Conservation (phyloP, 2,797 vertebrate genomes). For the Helostoma temminkii region DNA sequence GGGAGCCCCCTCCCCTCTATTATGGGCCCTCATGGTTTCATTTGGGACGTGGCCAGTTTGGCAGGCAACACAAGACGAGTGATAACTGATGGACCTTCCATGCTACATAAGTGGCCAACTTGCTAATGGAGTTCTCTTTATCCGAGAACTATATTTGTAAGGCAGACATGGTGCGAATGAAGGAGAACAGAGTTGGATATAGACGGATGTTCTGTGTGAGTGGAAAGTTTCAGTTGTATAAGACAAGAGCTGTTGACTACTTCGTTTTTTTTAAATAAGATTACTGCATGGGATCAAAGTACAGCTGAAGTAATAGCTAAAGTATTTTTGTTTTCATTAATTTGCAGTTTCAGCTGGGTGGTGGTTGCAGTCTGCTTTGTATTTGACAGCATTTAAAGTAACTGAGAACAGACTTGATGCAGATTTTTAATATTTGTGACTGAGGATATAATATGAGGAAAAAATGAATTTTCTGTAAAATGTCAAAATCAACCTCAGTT, state of each 20-base stretch:
- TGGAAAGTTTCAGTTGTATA: slow-evolving; percentile 53
- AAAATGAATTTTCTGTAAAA: not conserved
- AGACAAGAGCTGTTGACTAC: slow-evolving; percentile 45
- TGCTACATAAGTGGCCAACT: slow-evolving; percentile 80
- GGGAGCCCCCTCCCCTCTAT: slow-evolving; percentile 53
- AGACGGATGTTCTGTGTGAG: slow-evolving; percentile 35
- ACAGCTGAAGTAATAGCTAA: slow-evolving; percentile 35
- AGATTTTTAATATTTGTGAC: not conserved
- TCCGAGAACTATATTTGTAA: slow-evolving; percentile 84
- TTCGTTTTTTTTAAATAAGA: slow-evolving; percentile 26
- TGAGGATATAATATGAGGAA: not conserved
- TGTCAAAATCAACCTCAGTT: not conserved
- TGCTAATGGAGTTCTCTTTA: slow-evolving; percentile 86
- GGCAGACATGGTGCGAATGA: slow-evolving; percentile 80
- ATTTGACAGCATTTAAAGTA: slow-evolving; percentile 14
- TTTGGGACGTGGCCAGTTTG: slow-evolving; percentile 73
- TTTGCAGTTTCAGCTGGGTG: slow-evolving; percentile 55
- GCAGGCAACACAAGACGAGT: slow-evolving; percentile 81
- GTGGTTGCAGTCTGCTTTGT: slow-evolving; percentile 20
- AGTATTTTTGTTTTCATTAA: slow-evolving; percentile 49
- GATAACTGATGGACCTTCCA: slow-evolving; percentile 83
- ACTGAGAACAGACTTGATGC: slow-evolving; percentile 1
- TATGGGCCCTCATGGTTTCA: slow-evolving; percentile 75
- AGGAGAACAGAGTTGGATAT: slow-evolving; percentile 75
- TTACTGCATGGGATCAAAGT: slow-evolving; percentile 17